Percentiles rank a stretch among this genome's conserved stretches.
phyloP scores from a whole-genome alignment of 2,797 vertebrate genomes.

The Megaceryle alcyon region DNA sequence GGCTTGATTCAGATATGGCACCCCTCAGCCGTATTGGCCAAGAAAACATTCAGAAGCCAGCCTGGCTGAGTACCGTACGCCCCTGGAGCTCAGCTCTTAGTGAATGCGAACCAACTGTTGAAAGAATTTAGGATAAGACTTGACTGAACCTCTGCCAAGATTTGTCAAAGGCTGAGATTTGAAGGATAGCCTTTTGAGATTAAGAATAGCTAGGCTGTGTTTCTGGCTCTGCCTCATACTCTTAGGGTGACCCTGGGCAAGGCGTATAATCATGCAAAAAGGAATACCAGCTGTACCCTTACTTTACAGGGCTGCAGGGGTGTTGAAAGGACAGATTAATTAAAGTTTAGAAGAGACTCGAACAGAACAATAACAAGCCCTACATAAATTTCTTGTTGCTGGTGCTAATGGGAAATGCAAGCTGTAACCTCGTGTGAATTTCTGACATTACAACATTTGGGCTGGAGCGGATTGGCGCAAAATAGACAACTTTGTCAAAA shows the following conservation, averaged over 20 bases:
- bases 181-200: slow-evolving; percentile 55
- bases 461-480: neutral
- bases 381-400: slow-evolving; percentile 31
- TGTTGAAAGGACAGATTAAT: slow-evolving; percentile 63
- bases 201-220: slow-evolving; percentile 17
- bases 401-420: slow-evolving; percentile 20
- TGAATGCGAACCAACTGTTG: slow-evolving; percentile 43
- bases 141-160: slow-evolving; percentile 68
- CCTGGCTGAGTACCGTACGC: slow-evolving; percentile 30
- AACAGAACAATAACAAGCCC: slow-evolving; percentile 38
- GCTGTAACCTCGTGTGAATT: neutral
- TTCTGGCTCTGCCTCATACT: slow-evolving; percentile 44
- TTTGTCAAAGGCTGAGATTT: slow-evolving; percentile 49
- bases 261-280: slow-evolving; percentile 62
- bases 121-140: slow-evolving; percentile 56
- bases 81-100: slow-evolving; percentile 55
- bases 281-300: slow-evolving; percentile 49
- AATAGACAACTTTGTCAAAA: slow-evolving; percentile 6
- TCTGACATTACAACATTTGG: neutral
- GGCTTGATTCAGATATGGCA: slow-evolving; percentile 52
- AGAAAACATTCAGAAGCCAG: slow-evolving; percentile 46
- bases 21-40: slow-evolving; percentile 52
- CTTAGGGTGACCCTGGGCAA: slow-evolving; percentile 58
- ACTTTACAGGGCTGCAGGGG: slow-evolving; percentile 33
- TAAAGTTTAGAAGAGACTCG: slow-evolving; percentile 32